phyloP scores from a whole-genome alignment of 2,888 invertebrate genomes.

The Ischnus inquisitorius region DNA sequence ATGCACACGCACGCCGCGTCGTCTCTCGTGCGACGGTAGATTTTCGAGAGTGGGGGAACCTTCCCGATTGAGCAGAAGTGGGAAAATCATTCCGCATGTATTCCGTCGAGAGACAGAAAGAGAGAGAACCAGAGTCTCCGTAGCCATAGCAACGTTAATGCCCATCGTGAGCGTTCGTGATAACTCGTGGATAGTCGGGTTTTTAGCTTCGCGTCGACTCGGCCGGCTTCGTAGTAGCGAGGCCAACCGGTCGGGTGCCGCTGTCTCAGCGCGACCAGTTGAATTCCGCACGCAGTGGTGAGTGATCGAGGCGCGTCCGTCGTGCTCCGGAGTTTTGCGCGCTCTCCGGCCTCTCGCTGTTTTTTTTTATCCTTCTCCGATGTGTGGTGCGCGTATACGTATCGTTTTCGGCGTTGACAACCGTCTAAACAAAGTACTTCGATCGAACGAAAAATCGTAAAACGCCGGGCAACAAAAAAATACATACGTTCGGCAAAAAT shows the following conservation, averaged over 20 bases:
- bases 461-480: background rate
- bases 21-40: conserved; percentile 11
- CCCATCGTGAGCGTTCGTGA: conserved; percentile 71
- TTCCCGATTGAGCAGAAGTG: conserved; percentile 5
- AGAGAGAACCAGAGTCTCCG: conserved; percentile 73
- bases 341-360: conserved; percentile 43
- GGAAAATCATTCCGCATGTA: conserved; percentile 53
- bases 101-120: conserved; percentile 63
- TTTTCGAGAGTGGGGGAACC: conserved; percentile 24
- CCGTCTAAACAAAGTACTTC: background rate
- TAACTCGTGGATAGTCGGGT: conserved; percentile 70
- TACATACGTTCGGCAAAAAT: background rate
- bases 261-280: conserved; percentile 80
- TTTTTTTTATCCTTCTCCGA: background rate
- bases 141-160: conserved; percentile 78
- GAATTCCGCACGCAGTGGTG: conserved; percentile 78
- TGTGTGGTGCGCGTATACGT: conserved; percentile 25
- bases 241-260: conserved; percentile 83
- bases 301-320: conserved; percentile 73
- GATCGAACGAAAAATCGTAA: background rate
- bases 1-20: conserved; percentile 5
- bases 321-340: conserved; percentile 61
- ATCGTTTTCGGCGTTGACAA: conserved; percentile 14
- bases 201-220: conserved; percentile 61
- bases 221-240: conserved; percentile 78